Evolutionary conservation across 2,113 vertebrate genomes (phyloP).

Genomic region (Isurus oxyrinchus): DNA sequence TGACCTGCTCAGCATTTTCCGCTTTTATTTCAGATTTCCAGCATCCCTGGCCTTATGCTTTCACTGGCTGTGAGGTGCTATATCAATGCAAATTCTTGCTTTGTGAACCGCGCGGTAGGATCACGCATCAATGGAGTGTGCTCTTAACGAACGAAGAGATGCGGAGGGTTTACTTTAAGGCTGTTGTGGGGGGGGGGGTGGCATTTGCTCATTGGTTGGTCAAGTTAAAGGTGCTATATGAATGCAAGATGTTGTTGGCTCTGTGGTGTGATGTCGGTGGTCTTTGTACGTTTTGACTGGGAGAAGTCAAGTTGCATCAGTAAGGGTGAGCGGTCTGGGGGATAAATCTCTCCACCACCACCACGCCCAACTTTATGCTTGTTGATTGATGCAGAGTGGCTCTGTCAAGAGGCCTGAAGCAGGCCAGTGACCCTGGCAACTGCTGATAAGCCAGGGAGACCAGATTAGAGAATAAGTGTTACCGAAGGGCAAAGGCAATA

Average conservation of each 20-base stretch:
- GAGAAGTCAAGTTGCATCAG: background rate
- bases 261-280: background rate
- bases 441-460: background rate
- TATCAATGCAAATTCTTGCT: background rate
- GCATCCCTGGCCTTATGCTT: background rate
- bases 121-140: background rate
- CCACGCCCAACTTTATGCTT: background rate
- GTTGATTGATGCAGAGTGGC: background rate
- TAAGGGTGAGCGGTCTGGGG: background rate
- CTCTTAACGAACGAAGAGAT: too few species aligned
- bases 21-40: background rate
- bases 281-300: background rate
- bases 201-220: background rate
- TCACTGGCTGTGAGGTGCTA: background rate
- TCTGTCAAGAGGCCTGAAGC: background rate
- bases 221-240: background rate
- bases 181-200: background rate
- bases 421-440: background rate
- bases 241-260: background rate
- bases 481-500: background rate
- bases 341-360: background rate
- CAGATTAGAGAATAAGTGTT: background rate
- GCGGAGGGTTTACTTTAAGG: background rate
- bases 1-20: too few species aligned
- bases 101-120: background rate